Conservation (phyloP, 2,113 vertebrate genomes). For the Egretta garzetta region DNA sequence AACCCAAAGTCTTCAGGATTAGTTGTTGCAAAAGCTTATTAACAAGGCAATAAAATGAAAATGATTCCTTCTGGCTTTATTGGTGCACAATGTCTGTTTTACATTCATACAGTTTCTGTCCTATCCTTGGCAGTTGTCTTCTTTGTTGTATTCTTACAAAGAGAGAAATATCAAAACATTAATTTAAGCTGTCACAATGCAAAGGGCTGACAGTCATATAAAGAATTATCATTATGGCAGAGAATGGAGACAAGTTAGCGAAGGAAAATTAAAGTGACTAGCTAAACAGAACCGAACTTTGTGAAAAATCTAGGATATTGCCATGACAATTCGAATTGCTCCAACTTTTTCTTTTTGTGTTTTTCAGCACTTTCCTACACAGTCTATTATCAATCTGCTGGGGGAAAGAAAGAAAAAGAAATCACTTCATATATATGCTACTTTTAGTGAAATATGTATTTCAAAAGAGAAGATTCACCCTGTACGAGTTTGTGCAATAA, state of each 20-base stretch:
- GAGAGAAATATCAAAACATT: slow-evolving; percentile 75
- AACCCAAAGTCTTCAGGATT: background rate
- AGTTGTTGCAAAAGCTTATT: slow-evolving; percentile 49
- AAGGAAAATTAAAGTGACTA: slow-evolving; percentile 74
- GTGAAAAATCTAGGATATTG: slow-evolving; percentile 60
- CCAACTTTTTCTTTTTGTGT: slow-evolving; percentile 54
- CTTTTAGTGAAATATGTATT: slow-evolving; percentile 54
- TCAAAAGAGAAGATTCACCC: slow-evolving; percentile 9
- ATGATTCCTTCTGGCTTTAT: slow-evolving; percentile 59
- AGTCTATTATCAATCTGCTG: slow-evolving; percentile 60
- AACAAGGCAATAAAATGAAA: slow-evolving; percentile 36
- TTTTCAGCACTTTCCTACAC: slow-evolving; percentile 55
- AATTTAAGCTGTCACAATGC: slow-evolving; percentile 77
- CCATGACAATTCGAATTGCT: slow-evolving; percentile 59
- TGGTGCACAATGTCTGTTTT: slow-evolving; percentile 52
- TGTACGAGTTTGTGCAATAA: slow-evolving; percentile 22
- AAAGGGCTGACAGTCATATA: slow-evolving; percentile 73
- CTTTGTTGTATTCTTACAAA: slow-evolving; percentile 75
- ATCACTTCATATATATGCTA: slow-evolving; percentile 1
- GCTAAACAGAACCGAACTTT: slow-evolving; percentile 74
- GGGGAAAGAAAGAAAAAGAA: slow-evolving; percentile 42
- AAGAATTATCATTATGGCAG: slow-evolving; percentile 72
- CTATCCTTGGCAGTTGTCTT: slow-evolving; percentile 71
- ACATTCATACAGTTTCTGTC: slow-evolving; percentile 65
- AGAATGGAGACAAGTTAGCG: slow-evolving; percentile 68